Base-by-base conservation (phyloP, 2,888 invertebrate species). In the Hoplodrina ambigua region DNA sequence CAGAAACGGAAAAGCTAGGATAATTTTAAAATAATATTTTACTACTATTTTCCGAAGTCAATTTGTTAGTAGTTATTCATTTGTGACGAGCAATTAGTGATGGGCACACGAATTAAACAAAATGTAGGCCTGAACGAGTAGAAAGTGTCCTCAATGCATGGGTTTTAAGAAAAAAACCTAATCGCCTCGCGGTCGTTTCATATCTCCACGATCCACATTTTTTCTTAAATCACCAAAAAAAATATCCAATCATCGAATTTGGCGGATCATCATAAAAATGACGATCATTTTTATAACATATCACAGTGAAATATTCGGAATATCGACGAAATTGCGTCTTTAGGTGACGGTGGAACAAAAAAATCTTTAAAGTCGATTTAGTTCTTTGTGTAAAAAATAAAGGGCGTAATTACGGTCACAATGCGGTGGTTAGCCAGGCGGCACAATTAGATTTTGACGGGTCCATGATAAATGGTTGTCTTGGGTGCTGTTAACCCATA, bases 391-490 rank as follows among this genome's bases (percentile, higher is more conserved):
- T 89, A 91, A 94, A 94, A 94, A 94, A 92, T 93, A 93, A 79
- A 93, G 93, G 94, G 91, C 90, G 88, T 95, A 95, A 96, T 96
- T 94, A 95, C 89, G 94, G 93, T 93, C 94, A 95, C 95, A 94
- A 94, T 92, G 91, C 91, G 85, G 90, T 90, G 93, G 95, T 94
- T 93, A 93, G 93, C 91, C 91, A 92, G 89, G 92, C 92, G 92
- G 94, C 95, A 95, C 96, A 95, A 96, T 96, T 96, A 96, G 94
- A 93, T 94, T 95, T 94, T 96, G 95, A 96, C 95, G 92, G 94
- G 90, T 88, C 90, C 83, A 89, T 96, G 95, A 96, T 96, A 95
- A 95, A 96, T 95, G 94, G 93, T 91, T 88, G 87, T 89, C 90
- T 92, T 87, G 90, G 88, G 89, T 88, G 89, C 86, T 88, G 84